Base-by-base conservation (phyloP, 2,888 invertebrate species). In the Drosophila ustulata region DNA sequence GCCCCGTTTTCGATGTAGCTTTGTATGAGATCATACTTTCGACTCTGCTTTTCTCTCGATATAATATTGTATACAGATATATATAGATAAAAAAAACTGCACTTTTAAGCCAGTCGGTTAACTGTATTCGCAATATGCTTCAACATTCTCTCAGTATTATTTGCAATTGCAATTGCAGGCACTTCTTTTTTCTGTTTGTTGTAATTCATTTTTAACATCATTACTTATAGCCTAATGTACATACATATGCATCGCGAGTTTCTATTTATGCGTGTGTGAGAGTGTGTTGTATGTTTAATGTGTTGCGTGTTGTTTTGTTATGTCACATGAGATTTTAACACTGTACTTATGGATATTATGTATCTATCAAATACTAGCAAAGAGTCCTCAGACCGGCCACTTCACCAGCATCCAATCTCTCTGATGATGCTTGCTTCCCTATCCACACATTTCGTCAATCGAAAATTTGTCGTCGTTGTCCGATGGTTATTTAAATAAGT, bases 1-100 rank as follows among this genome's bases (percentile, higher is more conserved):
- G 69, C 58, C 50, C 47, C 25, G 55, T 65, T 56, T 50, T 50
- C 39, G 71, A 73, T 75, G 58, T 70, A 57, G 59, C 37, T 75
- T 64, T 64, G 71, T 74, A 72, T 85, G 82, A 82, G 83, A 83
- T 84, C 85, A 75, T 69, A 75, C 79, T 75, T 75, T 30, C 46
- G 65, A 53, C 69, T 67, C 53, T 28, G 66, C 46, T 58, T 45
- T 47, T 4, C 9, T 25, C 45, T 25, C 45, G 25, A 45, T 41
- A 6, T 37, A 37, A 37, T 41, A 41, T 18, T 30, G 30, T 30
- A 30, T 6, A 18, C 13, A 8, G 9, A 43, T 43, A 23, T 43
- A 23, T 51, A 45, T 52, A 34, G 43, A 45, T n/a, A 4, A 13
- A 18, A 32, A 18, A 41, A 61, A 68, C 61, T 57, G 65, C 50